A percentile compares a stretch with the other conserved stretches of the same genome.
These are phyloP conservation scores for Brachionus rubens DNA, from an alignment of 1,140 invertebrate species.

Conservation along the genomic window DNA sequence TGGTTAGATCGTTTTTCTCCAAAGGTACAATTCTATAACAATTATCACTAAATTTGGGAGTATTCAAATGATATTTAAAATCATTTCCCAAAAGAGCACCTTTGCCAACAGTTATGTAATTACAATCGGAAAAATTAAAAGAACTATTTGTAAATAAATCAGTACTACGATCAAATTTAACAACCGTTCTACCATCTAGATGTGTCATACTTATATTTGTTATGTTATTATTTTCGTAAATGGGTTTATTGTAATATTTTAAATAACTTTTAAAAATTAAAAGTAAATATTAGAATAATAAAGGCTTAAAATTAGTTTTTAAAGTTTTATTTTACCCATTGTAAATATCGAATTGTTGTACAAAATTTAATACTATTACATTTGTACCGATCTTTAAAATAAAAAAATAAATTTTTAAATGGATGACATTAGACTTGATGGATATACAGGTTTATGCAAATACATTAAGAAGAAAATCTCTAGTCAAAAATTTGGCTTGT, in stretches of 20 bases:
- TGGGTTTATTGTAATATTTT: not conserved
- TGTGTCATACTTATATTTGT: not conserved
- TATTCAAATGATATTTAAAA: not conserved
- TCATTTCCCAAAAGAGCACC: not conserved
- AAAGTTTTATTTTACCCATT: not conserved
- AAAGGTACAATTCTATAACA: conserved; percentile 9
- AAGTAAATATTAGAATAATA: not conserved
- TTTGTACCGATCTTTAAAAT: not conserved
- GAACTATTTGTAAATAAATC: not conserved
- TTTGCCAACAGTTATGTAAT: not conserved
- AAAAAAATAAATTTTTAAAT: too few species aligned
- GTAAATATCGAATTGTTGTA: not conserved
- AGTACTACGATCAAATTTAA: not conserved
- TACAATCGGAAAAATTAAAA: conserved; percentile 30
- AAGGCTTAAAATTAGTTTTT: not conserved
- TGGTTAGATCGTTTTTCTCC: conserved; percentile 44
- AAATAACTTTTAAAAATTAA: not conserved
- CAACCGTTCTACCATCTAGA: not conserved
- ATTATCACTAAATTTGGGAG: not conserved
- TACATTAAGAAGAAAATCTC: too few species aligned
- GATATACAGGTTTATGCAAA: too few species aligned
- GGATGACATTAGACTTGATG: too few species aligned
- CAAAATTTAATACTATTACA: conserved; percentile 7
- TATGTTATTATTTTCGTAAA: not conserved
- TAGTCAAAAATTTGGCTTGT: too few species aligned